Conservation (phyloP, 2,113 vertebrate species). For the Labeo catla region DNA sequence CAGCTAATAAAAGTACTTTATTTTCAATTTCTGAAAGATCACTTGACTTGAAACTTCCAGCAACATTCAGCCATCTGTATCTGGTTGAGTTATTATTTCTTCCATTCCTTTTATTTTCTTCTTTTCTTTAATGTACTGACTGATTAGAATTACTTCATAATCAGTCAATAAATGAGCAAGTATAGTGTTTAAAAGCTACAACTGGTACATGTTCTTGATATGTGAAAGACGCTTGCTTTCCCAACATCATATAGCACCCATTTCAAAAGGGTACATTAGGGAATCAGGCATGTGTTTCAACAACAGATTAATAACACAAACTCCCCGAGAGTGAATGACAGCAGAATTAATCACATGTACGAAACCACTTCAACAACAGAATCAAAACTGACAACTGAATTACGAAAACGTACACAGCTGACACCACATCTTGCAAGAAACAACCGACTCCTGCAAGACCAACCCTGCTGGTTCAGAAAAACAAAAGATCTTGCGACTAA, state of each 20-base stretch:
- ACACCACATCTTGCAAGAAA: neutral
- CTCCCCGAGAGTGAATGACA: neutral
- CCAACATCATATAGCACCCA: neutral
- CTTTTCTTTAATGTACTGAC: neutral
- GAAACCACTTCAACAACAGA: neutral
- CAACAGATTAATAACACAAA: neutral
- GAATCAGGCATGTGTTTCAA: neutral
- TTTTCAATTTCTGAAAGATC: neutral
- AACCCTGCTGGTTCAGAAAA: neutral
- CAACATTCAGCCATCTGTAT: neutral
- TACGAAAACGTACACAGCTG: neutral
- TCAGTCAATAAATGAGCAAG: neutral
- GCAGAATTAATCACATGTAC: slow-evolving; percentile 16
- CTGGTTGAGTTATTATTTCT: neutral
- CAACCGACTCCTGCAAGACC: neutral
- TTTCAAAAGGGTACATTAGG: neutral
- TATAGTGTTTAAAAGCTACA: no score
- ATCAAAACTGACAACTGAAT: slow-evolving; percentile 9
- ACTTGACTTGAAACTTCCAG: neutral
- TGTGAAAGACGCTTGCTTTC: neutral
- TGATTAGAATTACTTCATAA: neutral
- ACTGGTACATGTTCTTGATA: neutral
- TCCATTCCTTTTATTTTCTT: no score
- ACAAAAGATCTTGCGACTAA: neutral
- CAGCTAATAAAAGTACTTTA: neutral